Evolutionary conservation across 2,888 invertebrate genomes (phyloP), one percentile per base, ranked within the genome.

Genomic region (Erpobdella octoculata): DNA sequence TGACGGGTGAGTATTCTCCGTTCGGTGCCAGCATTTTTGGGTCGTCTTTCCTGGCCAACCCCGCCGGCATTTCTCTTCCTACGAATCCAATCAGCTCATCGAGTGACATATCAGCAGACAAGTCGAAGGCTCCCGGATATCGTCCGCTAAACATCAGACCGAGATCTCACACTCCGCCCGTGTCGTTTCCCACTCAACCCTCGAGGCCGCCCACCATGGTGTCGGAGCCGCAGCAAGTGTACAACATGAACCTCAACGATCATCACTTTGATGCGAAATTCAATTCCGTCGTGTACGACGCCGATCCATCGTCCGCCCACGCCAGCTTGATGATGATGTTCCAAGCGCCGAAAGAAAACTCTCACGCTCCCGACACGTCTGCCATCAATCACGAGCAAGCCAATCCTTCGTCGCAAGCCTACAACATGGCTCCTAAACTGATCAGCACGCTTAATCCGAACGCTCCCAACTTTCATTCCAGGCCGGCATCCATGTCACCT

Each of bases 1-100:
- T 86, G 89, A 67, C 62, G 0, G 87, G 88, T 75, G 91, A 92
- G 79, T 94, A 93, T 84, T 91, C 92, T 0, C 87, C 94, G 76
- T 93, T 94, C 84, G 91, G 91, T 81, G 91, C 91, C 81, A 91
- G 86, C 1, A 21, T 53, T 12, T 62, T 33, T 35, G 62, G 62
- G 3, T 62, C 62, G 62, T 62, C 62, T n/a, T 6, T 58, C 3
- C 58, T 58, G 18, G 46, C 35, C 36, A 69, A 69, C 37, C 35
- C 31, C 15, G n/a, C 36, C 12, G 21, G 1, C 18, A 18, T 8
- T 21, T 6, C 31, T n/a, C 25, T 15, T 53, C 28, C 67, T 4
- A 76, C 76, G 28, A 75, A 76, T 8, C 68, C 70, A 18, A 69
- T 71, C n/a, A 75, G 75, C 35, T 25, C 68, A 31, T 33, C 41